Base-by-base conservation (phyloP, 2,113 vertebrate species). In the Galeopterus variegatus region DNA sequence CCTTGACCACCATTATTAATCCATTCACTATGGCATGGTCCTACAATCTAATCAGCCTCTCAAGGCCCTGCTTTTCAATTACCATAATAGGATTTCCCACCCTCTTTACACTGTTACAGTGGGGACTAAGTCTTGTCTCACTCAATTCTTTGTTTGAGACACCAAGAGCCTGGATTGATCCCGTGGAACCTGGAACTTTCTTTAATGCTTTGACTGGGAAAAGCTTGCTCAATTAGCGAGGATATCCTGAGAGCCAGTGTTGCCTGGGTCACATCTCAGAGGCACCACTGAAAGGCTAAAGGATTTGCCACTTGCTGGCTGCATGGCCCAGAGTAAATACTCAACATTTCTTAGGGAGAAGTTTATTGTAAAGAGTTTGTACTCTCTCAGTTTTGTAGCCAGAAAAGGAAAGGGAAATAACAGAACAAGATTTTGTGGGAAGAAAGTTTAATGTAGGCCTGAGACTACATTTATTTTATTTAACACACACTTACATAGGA, bases 381-480 rank as follows among this genome's bases (percentile, higher is more conserved):
- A 41, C 4, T 80, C 54, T 85, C 85, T 26, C 21, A 65, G 18
- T 88, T n/a, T 84, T 92, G 1, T 88, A 72, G 54, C 7, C n/a
- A 15, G 31, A 31, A 56, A 64, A 92, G 58, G 36, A 48, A 64
- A 92, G 10, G 31, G 48, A 72, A 89, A 72, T 41, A 58, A 79
- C 88, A 54, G 41, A 87, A 87, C 9, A 83, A 48, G 62, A 0
- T 31, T 89, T 92, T 15, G n/a, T 72, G 58, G n/a, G 48, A 89
- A 77, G 28, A 31, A 92, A 83, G 33, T 5, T 15, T 79, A 48
- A 84, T 10, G 12, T 81, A 28, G 41, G 6, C 73, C 48, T 73
- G 65, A 95, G 50, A 76, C 33, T 52, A 23, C 45, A 18, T 86
- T 79, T 86, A 26, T 94, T 86, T 60, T 65, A 70, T 80, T 80